Evolutionary conservation across 2,113 vertebrate genomes (phyloP).

Genomic region (Podocnemis expansa): DNA sequence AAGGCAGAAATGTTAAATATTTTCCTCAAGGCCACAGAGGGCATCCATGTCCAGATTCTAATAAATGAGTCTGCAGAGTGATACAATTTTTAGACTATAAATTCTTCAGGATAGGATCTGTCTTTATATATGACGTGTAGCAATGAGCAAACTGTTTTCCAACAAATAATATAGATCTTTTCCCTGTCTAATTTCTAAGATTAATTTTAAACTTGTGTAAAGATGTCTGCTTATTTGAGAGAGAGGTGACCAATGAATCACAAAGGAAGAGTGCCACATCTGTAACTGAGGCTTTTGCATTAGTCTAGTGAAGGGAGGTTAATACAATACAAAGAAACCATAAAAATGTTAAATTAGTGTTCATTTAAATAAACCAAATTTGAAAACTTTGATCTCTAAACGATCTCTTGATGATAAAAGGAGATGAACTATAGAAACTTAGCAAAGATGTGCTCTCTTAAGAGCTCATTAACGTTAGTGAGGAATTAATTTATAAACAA

Average conservation of each 20-base stretch:
- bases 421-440: constrained; percentile 49
- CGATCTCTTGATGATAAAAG: constrained; percentile 53
- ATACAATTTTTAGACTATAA: neutral
- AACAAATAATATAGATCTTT: neutral
- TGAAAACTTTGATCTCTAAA: constrained; percentile 44
- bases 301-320: neutral
- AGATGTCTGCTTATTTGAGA: neutral
- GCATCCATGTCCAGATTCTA: neutral
- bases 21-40: neutral
- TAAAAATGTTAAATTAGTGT: neutral
- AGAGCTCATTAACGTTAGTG: constrained; percentile 38
- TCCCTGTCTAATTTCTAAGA: neutral
- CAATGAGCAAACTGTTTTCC: neutral
- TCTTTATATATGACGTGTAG: neutral
- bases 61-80: neutral
- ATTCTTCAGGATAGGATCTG: neutral
- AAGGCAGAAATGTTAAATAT: no score
- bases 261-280: neutral
- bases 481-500: constrained; percentile 60
- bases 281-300: neutral
- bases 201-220: neutral
- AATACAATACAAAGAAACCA: neutral
- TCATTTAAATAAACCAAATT: neutral
- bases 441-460: constrained; percentile 60
- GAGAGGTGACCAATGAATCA: neutral